Base-by-base conservation (phyloP, 1,140 invertebrate genomes). In the Hylaeus anthracinus region DNA sequence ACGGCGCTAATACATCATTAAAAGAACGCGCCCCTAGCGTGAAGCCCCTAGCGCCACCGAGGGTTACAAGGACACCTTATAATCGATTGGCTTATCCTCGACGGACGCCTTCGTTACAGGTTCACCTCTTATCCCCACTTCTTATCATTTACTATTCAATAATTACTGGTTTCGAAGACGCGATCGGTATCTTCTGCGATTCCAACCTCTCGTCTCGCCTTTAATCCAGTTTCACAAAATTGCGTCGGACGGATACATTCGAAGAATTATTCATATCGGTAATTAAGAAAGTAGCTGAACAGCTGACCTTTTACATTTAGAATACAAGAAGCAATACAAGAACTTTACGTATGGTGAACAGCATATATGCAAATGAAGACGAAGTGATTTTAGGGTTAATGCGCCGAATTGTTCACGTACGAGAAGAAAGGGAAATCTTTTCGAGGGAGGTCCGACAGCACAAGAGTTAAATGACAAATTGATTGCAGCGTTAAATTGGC, bases 1-100 rank as follows among this genome's bases (percentile, higher is more conserved):
- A 90, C 85, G 82, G 85, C 82, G 74, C 89, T 90, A 88, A 90
- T 90, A 84, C 86, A 90, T 90, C 88, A 89, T 90, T 89, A 89
- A 88, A 86, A 61, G 72, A 70, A 80, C 79, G 82, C 83, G 72
- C 76, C 72, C 73, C 72, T 82, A 74, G 39, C 76, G 53, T 75
- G 74, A 75, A 82, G 71, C 67, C 26, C 67, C 45, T 75, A 79
- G 78, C 83, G 74, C 78, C 83, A 55, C 45, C 69, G 67, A 66
- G 81, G 64, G 15, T 43, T 70, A 76, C 81, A 45, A 55, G 64
- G 85, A 86, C 85, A 89, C 85, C 63, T 78, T 39, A 63, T 83
- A 85, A 89, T 89, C 86, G 88, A 89, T 89, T 58, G 86, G 64
- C 79, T 88, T 66, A 61, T 48, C 67, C 80, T 82, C 79, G 77